Base-by-base conservation (phyloP, 2,797 vertebrate species). In the Miichthys miiuy region DNA sequence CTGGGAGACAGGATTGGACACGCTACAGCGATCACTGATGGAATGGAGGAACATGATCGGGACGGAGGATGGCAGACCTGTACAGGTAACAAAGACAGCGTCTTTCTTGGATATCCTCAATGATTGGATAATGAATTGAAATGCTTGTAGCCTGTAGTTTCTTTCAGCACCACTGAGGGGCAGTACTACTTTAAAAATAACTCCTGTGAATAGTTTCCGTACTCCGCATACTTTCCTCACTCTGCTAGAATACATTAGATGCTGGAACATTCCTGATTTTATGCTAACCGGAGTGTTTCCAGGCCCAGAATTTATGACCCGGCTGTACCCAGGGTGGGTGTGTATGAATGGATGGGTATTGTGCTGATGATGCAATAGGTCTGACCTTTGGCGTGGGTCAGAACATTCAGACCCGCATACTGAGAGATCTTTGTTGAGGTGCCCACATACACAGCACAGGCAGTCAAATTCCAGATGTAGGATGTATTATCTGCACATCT, bases 1-100 rank as follows among this genome's bases (percentile, higher is more conserved):
- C 0, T 99, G 98, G 98, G 98, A 99, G 89, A 99, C 97, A 0
- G 97, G 97, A 65, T 77, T 97, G 52, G 97, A 97, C 50, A 94
- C 88, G 20, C 94, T 99, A 57, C 97, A 97, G 90, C 95, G 88
- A 5, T 99, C 98, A 0, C 95, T 99, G 74, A 93, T 96, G 93
- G 97, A 99, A 3, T 99, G 98, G 98, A 97, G 95, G 85, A 97
- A 96, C 80, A 97, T 99, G 98, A 97, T 99, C n/a, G 98, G 98
- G 4, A 89, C 96, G 57, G 97, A 97, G 65, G 96, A 96, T 8
- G 95, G 96, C 52, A 91, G 94, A 64, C 96, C 96, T 2, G 11
- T 97, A 42, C 98, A 99, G 97, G 98, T 99, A 95, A 54, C 6
- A 55, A 9, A 38, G 8, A 38, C 34, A 38, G 34, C 34, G 34